Base-by-base conservation (phyloP, 2,797 vertebrate genomes). In the Labroides dimidiatus region DNA sequence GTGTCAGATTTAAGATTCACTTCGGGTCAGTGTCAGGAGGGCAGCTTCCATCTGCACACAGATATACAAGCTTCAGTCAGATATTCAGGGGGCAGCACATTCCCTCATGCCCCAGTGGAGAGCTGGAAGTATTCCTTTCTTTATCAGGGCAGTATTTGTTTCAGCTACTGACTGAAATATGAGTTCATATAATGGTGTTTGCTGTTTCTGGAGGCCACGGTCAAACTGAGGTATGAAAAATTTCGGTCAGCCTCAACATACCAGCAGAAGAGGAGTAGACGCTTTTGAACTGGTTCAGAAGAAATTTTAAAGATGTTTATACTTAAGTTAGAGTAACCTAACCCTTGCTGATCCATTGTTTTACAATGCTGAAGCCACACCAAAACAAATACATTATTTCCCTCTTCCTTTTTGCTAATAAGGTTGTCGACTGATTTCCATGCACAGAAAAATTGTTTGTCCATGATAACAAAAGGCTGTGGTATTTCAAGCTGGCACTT, bases 81-180 rank as follows among this genome's bases (percentile, higher is more conserved):
- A 65, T 81, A 58, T 57, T 56, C 68, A 77, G 77, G 67, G 67
- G 79, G 65, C 41, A 47, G 74, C 72, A 84, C 77, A 80, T 78
- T 84, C 82, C 81, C 64, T 27, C 36, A 12, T 47, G 75, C 61
- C 89, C 81, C 82, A 20, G 36, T 5, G 77, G 87, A 81, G 47
- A 72, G 44, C 41, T 77, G 84, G 87, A 91, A 91, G 86, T 82
- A 55, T 80, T 75, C 58, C 84, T 69, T 80, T 89, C 89, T 88
- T 80, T 84, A 82, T 68, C 44, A 49, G 17, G 30, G 55, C 68
- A 47, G 76, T 69, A 86, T 48, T 82, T 82, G 69, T 88, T 84
- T 67, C 71, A 86, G 56, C 77, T 53, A 70, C 49, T 55, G 65
- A 75, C 30, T 81, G 78, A 88, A 89, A 88, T 82, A 84, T 49